Evolutionary conservation across 2,797 vertebrate genomes (phyloP).

Genomic region (Pagetopsis macropterus): DNA sequence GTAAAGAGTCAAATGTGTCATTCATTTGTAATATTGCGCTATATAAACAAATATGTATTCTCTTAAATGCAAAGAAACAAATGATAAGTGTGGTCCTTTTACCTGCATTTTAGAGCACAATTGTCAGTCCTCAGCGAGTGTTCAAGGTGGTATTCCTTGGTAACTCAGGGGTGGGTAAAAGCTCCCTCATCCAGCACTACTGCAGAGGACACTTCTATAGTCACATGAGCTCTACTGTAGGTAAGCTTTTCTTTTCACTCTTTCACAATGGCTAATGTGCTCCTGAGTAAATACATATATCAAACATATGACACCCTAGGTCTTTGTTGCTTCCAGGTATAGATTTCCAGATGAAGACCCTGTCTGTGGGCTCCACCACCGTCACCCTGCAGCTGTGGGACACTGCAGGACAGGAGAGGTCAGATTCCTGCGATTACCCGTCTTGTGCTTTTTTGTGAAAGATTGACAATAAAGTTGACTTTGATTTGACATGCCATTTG

Average conservation of each 20-base stretch:
- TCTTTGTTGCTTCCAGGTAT: slow-evolving; percentile 73
- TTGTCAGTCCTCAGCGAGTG: slow-evolving; percentile 65
- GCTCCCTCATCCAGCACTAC: slow-evolving; percentile 88
- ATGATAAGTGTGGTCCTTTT: slow-evolving; percentile 43
- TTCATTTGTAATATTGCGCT: too few species aligned
- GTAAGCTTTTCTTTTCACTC: slow-evolving; percentile 65
- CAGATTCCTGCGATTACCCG: slow-evolving; percentile 7
- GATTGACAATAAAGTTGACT: too few species aligned
- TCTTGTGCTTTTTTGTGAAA: not conserved
- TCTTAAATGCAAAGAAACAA: not conserved
- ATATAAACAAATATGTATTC: not conserved
- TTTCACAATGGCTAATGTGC: not conserved
- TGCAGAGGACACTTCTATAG: slow-evolving; percentile 81
- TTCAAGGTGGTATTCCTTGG: slow-evolving; percentile 91
- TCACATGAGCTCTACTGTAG: slow-evolving; percentile 79
- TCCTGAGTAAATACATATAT: not conserved
- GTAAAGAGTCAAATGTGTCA: too few species aligned
- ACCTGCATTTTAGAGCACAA: slow-evolving; percentile 59
- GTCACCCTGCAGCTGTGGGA: slow-evolving; percentile 89
- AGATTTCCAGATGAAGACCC: slow-evolving; percentile 87
- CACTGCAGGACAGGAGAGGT: slow-evolving; percentile 91
- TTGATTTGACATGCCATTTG: not conserved
- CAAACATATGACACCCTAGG: not conserved
- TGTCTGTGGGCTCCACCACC: slow-evolving; percentile 79
- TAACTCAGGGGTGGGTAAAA: slow-evolving; percentile 88